Base-by-base conservation (phyloP, 2,113 vertebrate species). In the Melanerpes aurifrons region DNA sequence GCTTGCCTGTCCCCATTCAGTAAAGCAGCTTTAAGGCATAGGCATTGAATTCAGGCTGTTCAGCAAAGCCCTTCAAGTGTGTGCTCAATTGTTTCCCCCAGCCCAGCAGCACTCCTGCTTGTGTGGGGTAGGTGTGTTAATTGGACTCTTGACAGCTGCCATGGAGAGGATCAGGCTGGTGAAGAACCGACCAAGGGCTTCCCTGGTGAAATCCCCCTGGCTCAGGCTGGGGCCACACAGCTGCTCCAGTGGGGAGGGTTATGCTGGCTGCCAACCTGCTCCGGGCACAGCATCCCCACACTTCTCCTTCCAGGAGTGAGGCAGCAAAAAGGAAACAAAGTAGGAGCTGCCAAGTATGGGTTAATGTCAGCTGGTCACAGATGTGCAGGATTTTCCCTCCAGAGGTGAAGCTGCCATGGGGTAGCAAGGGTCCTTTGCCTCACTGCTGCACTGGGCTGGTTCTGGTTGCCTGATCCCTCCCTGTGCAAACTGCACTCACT, bases 271-370 rank as follows among this genome's bases (percentile, higher is more conserved):
- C 48, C 59, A 43, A 18, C 45, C 53, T 32, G 56, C 26, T 13
- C 21, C 1, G 29, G 12, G 20, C 1, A 6, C 8, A 59, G 58
- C 68, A 56, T 72, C 64, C 25, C 58, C 0, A 0, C 0, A 0
- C 20, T 71, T 10, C 63, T 43, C 18, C 16, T 19, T 32, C 22
- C 69, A 2, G 48, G 6, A 31, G 14, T 0, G 7, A 37, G 24
- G 10, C 0, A 0, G 9, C 3, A 24, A 45, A 31, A 47, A 31
- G 58, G 40, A 31, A 79, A 17, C 12, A 57, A 53, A 80, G n/a
- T 17, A 22, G 0, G 0, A 37, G 37, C 37, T 58, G 79, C 32
- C 0, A 1, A 35, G 25, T 31, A 6, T 3, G n/a, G 8, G 24
- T 50, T 47, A 1, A n/a, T 16, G 40, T 40, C 53, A 74, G 29